phyloP scores from a whole-genome alignment of 1,140 invertebrate genomes.

The Phortica variegata region DNA sequence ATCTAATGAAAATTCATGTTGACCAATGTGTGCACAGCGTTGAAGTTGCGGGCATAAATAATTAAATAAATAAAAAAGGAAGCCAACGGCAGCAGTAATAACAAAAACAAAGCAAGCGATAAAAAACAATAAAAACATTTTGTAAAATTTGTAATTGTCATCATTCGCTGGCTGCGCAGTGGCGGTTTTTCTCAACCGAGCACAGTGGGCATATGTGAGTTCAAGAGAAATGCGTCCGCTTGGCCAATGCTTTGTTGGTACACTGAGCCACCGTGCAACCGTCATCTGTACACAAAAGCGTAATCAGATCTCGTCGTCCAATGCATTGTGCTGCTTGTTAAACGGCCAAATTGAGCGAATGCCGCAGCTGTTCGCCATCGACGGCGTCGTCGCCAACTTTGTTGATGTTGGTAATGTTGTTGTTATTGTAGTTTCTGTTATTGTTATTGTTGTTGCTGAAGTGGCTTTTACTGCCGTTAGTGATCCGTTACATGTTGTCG shows the following conservation, averaged over 20 bases:
- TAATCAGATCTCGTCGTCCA: constrained; percentile 48
- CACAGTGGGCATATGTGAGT: background rate
- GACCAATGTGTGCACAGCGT: constrained; percentile 15
- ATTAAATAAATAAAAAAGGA: constrained; percentile 46
- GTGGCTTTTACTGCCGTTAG: constrained; percentile 31
- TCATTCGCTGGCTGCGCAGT: constrained; percentile 15
- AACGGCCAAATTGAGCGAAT: no score
- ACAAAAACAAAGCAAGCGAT: constrained; percentile 15
- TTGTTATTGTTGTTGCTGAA: constrained; percentile 32
- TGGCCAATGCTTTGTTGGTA: constrained; percentile 13
- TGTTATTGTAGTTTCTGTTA: background rate
- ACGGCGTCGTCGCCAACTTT: background rate
- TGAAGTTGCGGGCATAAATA: constrained; percentile 25
- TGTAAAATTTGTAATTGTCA: constrained; percentile 39
- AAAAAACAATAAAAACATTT: constrained; percentile 14
- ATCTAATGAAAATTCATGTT: constrained; percentile 20
- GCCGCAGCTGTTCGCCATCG: constrained; percentile 11
- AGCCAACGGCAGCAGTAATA: constrained; percentile 28
- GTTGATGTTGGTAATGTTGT: constrained; percentile 1
- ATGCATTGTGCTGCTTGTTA: constrained; percentile 29
- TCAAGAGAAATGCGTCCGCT: constrained; percentile 1
- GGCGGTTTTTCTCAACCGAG: no score
- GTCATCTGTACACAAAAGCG: constrained; percentile 41
- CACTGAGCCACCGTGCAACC: constrained; percentile 26
- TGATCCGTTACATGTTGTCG: constrained; percentile 25